Evolutionary conservation across 2,888 invertebrate genomes (phyloP), one percentile per base, ranked within the genome.

Genomic region (Ichneumoninae sp.): DNA sequence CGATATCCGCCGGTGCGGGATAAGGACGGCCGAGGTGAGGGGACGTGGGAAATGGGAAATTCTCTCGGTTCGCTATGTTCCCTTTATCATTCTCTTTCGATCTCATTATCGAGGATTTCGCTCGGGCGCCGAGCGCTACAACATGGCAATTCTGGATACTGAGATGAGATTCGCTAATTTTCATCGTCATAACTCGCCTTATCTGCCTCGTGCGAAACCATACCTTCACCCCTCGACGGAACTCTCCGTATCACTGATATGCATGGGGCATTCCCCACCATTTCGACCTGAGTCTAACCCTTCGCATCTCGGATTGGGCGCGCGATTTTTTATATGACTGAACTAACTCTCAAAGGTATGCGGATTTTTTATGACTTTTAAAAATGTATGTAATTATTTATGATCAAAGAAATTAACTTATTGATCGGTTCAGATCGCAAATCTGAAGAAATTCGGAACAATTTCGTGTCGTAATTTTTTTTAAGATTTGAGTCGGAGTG

Each of bases 101-200:
- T 87, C 87, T 83, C 78, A 86, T 88, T 88, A 88, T 85, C 86
- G 85, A 76, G 80, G 83, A 86, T 87, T 86, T 57, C 26, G 10
- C 57, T 10, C 22, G 26, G 16, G 26, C 57, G 13, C 26, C 57
- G 10, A 57, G 22, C 8, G 4, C 26, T 10, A 57, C 57, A 57
- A 13, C 57, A 57, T 26, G 26, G 57, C 57, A 10, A 10, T 57
- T 57, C 22, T 6, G 13, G 6, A 22, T 57, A 13, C 22, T 1
- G 54, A 22, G 22, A 57, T 57, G 26, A 57, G 10, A 82, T 73
- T 82, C 77, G 66, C 66, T 77, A 82, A 82, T 77, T 73, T 82
- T 54, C 66, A 40, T 50, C 57, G 33, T 10, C 57, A 47, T 47
- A 16, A 47, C 44, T 47, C 16, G 13, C 7, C 52, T 44, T 16